Percentiles rank a stretch among this genome's conserved stretches.
Evolutionary conservation across 2,113 vertebrate species (phyloP).

Genomic region (Zosterops hypoxanthus): DNA sequence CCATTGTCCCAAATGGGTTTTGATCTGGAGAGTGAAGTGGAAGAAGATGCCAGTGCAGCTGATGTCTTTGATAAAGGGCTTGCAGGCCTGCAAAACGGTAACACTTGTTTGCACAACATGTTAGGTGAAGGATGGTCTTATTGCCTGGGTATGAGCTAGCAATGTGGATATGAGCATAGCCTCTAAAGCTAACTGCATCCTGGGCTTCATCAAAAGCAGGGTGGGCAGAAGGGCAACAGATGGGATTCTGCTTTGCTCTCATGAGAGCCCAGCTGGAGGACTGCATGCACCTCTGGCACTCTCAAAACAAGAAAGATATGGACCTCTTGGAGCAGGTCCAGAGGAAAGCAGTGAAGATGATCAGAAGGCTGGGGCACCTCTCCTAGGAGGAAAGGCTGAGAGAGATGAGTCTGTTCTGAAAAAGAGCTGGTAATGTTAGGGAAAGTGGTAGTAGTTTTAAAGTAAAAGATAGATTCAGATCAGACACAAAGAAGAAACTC

Average conservation of each 20-base stretch:
- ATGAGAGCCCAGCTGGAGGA: background rate
- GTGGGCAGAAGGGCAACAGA: fast-evolving
- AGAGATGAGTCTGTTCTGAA: background rate
- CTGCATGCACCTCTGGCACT: background rate
- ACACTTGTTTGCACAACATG: background rate
- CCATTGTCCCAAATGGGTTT: background rate
- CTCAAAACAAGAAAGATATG: background rate
- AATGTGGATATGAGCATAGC: background rate
- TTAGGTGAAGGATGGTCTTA: background rate
- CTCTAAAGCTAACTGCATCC: background rate
- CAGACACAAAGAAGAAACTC: background rate
- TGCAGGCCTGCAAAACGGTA: background rate
- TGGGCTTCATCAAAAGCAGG: background rate
- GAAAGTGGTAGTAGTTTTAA: background rate
- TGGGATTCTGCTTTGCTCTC: background rate
- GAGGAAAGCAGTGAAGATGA: background rate
- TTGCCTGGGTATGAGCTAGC: background rate
- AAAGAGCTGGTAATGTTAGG: background rate
- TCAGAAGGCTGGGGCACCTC: background rate
- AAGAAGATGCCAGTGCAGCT: background rate
- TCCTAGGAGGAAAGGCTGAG: background rate
- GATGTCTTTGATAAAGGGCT: background rate
- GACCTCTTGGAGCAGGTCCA: background rate
- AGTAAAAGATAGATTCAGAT: background rate
- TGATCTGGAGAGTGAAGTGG: background rate